Evolutionary conservation across 2,888 invertebrate genomes (phyloP), one percentile per base, ranked within the genome.

Genomic region (Ormyrus thymus): DNA sequence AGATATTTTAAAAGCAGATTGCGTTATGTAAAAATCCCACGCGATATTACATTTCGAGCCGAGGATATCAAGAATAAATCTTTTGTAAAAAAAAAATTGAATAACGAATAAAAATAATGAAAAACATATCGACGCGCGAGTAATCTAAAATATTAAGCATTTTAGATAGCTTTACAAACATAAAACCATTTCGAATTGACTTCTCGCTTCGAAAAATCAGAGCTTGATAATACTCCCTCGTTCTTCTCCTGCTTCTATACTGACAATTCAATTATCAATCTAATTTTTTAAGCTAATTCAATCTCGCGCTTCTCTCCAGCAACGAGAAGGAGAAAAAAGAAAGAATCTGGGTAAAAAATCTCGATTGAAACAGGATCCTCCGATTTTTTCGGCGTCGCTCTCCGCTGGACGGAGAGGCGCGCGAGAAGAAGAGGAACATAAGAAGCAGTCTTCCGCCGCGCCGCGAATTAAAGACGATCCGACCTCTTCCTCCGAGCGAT

Each of bases 211-310:
- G 29, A 66, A 75, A 50, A 62, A 65, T 45, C 51, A 50, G 29
- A n/a, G n/a, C 9, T 66, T 61, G 72, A 68, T 72, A 61, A 51
- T 61, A 56, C 62, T 50, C 66, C 29, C 51, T 29, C 72, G 51
- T 72, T 53, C 55, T 65, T 43, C 56, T 46, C 50, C 11, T 65
- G 43, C 56, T 46, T 62, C 11, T 55, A 59, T 29, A 15, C 64
- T 79, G 74, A 79, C 65, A 64, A 80, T 80, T 80, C 68, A 73
- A 76, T 80, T 80, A 69, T 62, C 73, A 62, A 80, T 69, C 72
- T 62, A 72, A 79, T 79, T 79, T 79, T 72, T 46, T 72, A 56
- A 72, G 61, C 43, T 61, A 58, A 29, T 29, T 29, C 29, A 29
- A 69, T 51, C 51, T 61, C 9, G 9, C 51, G 48, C 7, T 59